Conservation (phyloP, 2,797 vertebrate species). For the Chelonia mydas region DNA sequence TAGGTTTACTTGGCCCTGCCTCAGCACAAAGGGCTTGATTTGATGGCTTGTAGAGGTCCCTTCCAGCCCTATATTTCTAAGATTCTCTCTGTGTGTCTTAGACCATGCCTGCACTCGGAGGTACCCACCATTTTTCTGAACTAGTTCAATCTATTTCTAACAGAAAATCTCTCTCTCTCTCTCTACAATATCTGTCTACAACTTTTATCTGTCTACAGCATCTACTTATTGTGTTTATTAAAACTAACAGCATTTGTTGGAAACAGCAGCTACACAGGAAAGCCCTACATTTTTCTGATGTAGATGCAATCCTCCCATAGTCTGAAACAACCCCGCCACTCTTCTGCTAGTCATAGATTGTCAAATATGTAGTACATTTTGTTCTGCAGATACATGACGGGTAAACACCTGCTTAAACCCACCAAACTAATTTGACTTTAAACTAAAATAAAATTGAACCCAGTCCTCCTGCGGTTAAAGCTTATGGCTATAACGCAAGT, state of each 20-base stretch:
- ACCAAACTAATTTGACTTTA: conserved; percentile 48
- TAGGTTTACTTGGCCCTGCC: too few relatives aligned
- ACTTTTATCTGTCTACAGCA: not conserved
- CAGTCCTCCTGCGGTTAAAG: not conserved
- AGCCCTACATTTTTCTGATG: not conserved
- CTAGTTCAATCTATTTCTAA: not conserved
- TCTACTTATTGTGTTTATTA: rapidly evolving
- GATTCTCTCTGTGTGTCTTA: not conserved
- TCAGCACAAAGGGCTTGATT: too few relatives aligned
- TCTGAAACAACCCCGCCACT: not conserved
- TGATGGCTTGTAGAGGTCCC: too few relatives aligned
- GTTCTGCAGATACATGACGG: not conserved
- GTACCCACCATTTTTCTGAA: not conserved
- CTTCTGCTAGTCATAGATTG: conserved; percentile 2
- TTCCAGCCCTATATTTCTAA: too few relatives aligned
- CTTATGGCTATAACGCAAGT: not conserved
- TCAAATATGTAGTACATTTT: not conserved
- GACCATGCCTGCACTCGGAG: not conserved
- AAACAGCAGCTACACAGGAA: conserved; percentile 7
- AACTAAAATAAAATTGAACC: not conserved
- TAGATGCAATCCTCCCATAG: not conserved
- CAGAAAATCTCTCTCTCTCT: not conserved
- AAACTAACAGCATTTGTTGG: not conserved
- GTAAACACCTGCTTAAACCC: conserved; percentile 40
- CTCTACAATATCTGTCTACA: not conserved